Evolutionary conservation across 2,113 vertebrate genomes (phyloP).

Genomic region (Vidua macroura): DNA sequence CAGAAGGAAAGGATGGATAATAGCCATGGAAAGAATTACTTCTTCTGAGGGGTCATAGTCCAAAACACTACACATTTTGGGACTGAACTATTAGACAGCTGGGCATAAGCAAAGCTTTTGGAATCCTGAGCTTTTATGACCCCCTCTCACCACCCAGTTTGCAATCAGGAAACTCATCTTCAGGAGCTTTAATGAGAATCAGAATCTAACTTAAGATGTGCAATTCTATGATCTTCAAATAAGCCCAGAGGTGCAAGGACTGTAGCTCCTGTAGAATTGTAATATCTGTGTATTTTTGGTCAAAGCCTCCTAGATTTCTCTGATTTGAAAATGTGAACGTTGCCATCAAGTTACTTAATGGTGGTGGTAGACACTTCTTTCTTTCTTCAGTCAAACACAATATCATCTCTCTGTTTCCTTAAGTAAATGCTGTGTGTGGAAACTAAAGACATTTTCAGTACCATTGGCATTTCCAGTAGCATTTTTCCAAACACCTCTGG

Average conservation of each 20-base stretch:
- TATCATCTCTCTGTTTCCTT: not conserved
- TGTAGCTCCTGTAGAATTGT: not conserved
- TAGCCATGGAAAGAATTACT: not conserved
- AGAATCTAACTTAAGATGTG: not conserved
- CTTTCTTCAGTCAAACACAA: not conserved
- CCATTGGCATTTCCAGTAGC: not conserved
- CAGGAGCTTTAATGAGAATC: not conserved
- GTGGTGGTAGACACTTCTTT: not conserved
- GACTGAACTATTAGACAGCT: not conserved
- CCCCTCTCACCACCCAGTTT: not conserved
- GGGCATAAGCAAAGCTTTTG: not conserved
- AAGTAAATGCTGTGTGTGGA: not conserved
- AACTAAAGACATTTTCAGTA: not conserved
- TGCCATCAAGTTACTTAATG: not conserved
- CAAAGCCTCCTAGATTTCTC: not conserved
- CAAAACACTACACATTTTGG: not conserved
- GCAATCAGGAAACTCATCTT: not conserved
- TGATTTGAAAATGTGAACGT: not conserved
- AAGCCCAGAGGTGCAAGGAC: not conserved
- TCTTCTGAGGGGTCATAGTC: not conserved
- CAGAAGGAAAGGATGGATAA: not conserved
- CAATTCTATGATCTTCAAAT: not conserved
- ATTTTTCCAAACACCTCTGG: slow-evolving; percentile 10
- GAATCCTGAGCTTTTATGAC: not conserved
- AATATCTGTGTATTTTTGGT: not conserved